These are phyloP conservation scores for Rhagonycha fulva DNA, from an alignment of 2,888 invertebrate genomes.

Conservation along the genomic window DNA sequence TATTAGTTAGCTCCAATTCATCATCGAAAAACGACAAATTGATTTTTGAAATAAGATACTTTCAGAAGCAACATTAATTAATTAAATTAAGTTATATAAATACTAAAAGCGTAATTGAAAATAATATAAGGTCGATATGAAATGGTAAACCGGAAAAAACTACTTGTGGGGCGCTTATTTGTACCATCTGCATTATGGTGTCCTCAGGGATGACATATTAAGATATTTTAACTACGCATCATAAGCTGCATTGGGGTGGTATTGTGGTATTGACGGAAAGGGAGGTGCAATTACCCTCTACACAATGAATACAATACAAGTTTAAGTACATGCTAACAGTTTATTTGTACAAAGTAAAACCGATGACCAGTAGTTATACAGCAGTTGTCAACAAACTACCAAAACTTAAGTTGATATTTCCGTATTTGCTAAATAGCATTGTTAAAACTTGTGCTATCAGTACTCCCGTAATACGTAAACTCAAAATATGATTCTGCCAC, in stretches of 20 bases:
- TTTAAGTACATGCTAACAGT: constrained; percentile 32
- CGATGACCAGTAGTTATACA: constrained; percentile 13
- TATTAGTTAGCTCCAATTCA: no score
- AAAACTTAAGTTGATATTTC: neutral
- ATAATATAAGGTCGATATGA: neutral
- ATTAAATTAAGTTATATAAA: neutral
- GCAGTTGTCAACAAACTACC: constrained; percentile 14
- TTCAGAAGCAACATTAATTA: no score
- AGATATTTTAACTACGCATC: constrained; percentile 22
- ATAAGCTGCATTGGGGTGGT: constrained; percentile 27
- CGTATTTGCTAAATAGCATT: neutral
- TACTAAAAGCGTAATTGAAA: constrained; percentile 21
- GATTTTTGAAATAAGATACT: no score
- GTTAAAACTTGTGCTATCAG: neutral
- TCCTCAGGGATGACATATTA: constrained; percentile 26
- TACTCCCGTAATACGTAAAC: neutral
- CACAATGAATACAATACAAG: constrained; percentile 26
- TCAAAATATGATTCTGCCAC: neutral
- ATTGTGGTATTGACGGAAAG: constrained; percentile 28
- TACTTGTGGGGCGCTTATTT: constrained; percentile 38
- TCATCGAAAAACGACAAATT: no score
- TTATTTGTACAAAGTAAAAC: constrained; percentile 19
- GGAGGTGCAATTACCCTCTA: constrained; percentile 30
- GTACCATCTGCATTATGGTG: constrained; percentile 35
- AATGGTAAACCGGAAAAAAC: constrained; percentile 42